Percentiles rank a stretch among this genome's conserved stretches.
phyloP scores from a whole-genome alignment of 1,140 invertebrate genomes.

The Varroa destructor region DNA sequence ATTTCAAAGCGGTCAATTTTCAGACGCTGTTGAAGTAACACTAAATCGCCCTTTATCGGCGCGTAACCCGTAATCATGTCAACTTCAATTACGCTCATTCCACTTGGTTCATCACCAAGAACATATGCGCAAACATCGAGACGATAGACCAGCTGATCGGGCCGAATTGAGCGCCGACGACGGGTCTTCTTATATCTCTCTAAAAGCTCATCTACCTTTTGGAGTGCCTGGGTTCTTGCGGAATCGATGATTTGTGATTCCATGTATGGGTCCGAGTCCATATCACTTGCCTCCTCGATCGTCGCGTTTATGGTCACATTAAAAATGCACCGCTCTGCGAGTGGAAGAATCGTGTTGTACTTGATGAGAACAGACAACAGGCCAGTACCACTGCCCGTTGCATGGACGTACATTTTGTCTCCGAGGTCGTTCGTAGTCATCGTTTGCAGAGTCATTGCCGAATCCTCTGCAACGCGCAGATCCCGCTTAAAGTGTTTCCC shows the following conservation, averaged over 20 bases:
- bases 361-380: slow-evolving; percentile 38
- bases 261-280: slow-evolving; percentile 32
- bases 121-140: slow-evolving; percentile 30
- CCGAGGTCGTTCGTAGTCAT: background rate
- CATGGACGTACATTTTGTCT: slow-evolving; percentile 34
- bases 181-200: background rate
- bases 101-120: slow-evolving; percentile 34
- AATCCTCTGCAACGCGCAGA: background rate
- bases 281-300: slow-evolving; percentile 18
- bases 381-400: slow-evolving; percentile 40
- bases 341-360: slow-evolving; percentile 38
- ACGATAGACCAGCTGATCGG: slow-evolving; percentile 28
- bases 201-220: slow-evolving; percentile 1
- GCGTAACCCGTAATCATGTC: slow-evolving; percentile 40
- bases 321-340: slow-evolving; percentile 37
- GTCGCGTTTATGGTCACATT: background rate
- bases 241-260: background rate
- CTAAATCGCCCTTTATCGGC: slow-evolving; percentile 37
- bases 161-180: background rate
- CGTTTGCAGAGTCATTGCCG: slow-evolving; percentile 4
- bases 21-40: slow-evolving; percentile 32
- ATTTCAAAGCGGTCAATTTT: slow-evolving; percentile 20
- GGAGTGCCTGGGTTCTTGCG: background rate
- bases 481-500: background rate
- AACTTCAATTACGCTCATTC: slow-evolving; percentile 40